Evolutionary conservation across 2,113 vertebrate genomes (phyloP).

Genomic region (Elaphurus davidianus): DNA sequence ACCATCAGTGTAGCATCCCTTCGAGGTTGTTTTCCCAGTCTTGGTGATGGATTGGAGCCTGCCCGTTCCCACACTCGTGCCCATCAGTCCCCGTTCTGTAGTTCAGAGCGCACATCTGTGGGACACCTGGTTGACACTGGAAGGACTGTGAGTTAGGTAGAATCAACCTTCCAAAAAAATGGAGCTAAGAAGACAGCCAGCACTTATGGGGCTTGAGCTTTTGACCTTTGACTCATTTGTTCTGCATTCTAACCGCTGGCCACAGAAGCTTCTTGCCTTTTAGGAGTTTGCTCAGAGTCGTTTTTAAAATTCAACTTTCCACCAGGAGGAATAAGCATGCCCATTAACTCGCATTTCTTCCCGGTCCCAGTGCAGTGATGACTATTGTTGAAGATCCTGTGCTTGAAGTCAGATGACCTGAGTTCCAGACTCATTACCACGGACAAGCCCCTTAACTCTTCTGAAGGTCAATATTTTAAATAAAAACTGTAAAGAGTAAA

Average conservation of each 20-base stretch:
- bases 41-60: neutral
- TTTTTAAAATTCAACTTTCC: neutral
- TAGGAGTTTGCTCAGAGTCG: neutral
- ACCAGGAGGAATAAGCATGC: neutral
- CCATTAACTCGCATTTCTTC: neutral
- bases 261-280: neutral
- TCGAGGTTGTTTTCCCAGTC: neutral
- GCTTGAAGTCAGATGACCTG: neutral
- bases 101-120: slow-evolving; percentile 36
- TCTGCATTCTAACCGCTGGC: neutral
- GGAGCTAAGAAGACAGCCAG: slow-evolving; percentile 5
- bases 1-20: neutral
- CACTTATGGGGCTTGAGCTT: slow-evolving; percentile 5
- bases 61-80: slow-evolving; percentile 5
- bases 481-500: neutral
- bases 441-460: neutral
- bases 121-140: slow-evolving; percentile 31
- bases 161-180: slow-evolving; percentile 32
- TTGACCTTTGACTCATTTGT: slow-evolving; percentile 7
- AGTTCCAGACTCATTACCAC: neutral
- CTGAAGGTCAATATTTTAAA: neutral
- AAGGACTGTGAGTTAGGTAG: neutral
- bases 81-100: neutral
- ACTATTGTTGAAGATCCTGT: neutral
- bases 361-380: neutral